phyloP scores from a whole-genome alignment of 2,888 invertebrate genomes.

The Hoplodrina ambigua region DNA sequence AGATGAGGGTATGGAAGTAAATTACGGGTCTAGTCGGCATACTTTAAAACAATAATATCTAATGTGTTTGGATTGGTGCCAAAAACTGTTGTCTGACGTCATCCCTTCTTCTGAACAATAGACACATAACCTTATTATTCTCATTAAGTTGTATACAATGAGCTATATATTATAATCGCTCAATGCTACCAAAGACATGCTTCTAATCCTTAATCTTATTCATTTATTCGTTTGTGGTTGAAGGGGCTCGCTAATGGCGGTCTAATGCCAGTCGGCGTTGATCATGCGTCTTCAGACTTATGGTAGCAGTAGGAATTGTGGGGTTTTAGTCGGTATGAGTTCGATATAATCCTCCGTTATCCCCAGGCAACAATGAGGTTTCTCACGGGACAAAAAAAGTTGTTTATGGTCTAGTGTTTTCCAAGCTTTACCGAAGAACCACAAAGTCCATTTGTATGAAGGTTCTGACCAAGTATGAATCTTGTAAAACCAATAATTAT shows the following conservation, averaged over 20 bases:
- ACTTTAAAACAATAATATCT: slow-evolving; percentile 9
- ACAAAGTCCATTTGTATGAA: slow-evolving; percentile 5
- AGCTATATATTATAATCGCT: slow-evolving; percentile 60
- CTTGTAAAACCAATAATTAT: background rate
- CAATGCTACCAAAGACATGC: slow-evolving; percentile 47
- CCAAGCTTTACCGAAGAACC: background rate
- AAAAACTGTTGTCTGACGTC: slow-evolving; percentile 59
- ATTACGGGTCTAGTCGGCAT: slow-evolving; percentile 9
- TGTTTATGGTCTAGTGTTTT: slow-evolving; percentile 14
- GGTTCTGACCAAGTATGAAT: background rate
- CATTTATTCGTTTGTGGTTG: slow-evolving; percentile 15
- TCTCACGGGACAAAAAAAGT: slow-evolving; percentile 9
- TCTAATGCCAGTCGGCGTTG: no score
- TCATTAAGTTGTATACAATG: slow-evolving; percentile 66
- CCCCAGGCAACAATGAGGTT: no score
- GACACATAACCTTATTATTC: slow-evolving; percentile 55
- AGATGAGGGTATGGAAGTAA: background rate
- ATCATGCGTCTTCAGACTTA: no score
- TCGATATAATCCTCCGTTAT: no score
- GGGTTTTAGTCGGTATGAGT: no score
- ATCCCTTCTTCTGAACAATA: slow-evolving; percentile 61
- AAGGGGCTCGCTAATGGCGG: no score
- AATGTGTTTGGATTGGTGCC: slow-evolving; percentile 42
- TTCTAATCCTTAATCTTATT: slow-evolving; percentile 37
- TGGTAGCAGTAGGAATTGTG: no score